A percentile compares a stretch with the other conserved stretches of the same genome.
These are phyloP conservation scores for Bufo gargarizans DNA, from an alignment of 2,113 vertebrate species.

Conservation along the genomic window DNA sequence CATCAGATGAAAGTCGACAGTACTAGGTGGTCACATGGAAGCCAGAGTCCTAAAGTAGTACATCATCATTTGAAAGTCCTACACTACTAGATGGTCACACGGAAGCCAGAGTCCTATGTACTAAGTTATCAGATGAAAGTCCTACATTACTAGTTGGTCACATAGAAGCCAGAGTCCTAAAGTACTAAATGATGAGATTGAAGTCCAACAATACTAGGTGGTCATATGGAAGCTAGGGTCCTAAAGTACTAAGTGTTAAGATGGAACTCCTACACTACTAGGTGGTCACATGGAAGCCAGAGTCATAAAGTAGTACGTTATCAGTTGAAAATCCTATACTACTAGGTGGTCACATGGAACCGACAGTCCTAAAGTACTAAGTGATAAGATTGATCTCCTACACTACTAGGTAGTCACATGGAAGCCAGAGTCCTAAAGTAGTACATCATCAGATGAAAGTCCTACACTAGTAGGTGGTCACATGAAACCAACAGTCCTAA, in stretches of 20 bases:
- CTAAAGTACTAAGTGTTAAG: neutral
- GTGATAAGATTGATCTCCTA: neutral
- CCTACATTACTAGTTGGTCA: neutral
- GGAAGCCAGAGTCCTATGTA: too few species aligned
- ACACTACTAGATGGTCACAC: too few species aligned
- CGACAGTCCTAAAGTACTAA: neutral
- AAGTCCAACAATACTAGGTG: neutral
- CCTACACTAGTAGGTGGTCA: neutral
- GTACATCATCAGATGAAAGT: too few species aligned
- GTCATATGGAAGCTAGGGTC: neutral
- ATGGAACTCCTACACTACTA: neutral
- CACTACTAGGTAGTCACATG: too few species aligned
- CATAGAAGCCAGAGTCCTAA: neutral
- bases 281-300: neutral
- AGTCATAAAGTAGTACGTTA: neutral
- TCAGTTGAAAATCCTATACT: neutral
- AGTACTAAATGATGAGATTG: neutral
- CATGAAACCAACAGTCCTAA: neutral
- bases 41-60: neutral
- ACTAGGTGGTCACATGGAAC: neutral
- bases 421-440: too few species aligned
- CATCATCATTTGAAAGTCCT: too few species aligned
- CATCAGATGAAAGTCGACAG: neutral
- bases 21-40: too few species aligned
- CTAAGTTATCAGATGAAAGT: too few species aligned